Evolutionary conservation across 53 echinoderm and acorn worm genomes (phyloP), one percentile per base, ranked within the genome.

Genomic region (Luidia sarsii): DNA sequence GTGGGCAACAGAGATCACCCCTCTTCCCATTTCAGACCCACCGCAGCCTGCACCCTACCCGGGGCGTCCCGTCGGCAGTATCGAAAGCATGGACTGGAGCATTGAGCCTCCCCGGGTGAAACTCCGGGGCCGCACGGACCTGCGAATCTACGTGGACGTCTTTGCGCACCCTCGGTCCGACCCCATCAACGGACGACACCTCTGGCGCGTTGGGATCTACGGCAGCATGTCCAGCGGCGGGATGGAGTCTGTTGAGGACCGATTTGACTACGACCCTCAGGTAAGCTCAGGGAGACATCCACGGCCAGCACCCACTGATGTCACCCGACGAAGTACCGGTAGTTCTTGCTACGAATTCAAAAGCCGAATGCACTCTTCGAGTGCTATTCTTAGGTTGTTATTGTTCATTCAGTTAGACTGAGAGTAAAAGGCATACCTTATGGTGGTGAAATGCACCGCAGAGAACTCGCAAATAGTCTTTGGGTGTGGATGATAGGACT

Each of bases 141-240:
- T 84, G 32, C 50, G 72, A n/a, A 28, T 84, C 11, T 63, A 64
- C n/a, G 41, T 84, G 8, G 48, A 71, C 22, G 64, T 84, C 11
- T 28, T 31, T 2, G 49, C 80, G 9, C 13, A 39, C 7, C 11
- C 49, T 33, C 33, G 33, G 19, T 64, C 80, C 0, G 85, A 85
- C 48, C 30, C 56, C 28, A 85, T 89, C 41, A 80, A 48, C 11
- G 90, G 90, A n/a, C 54, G 29, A n/a, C 39, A 82, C 65, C 49
- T 90, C 28, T 90, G 90, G 90, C 39, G 59, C 16, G 43, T 90
- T 49, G 80, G 85, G 24, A 73, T 90, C 50, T 90, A 81, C 48
- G 85, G 72, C 2, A 84, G 84, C 34, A 36, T 13, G 11, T 3
- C 11, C 34, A 4, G 9, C n/a, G 7, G 19, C 35, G 84, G 84